Evolutionary conservation across 2,113 vertebrate species (phyloP).

Genomic region (Rostratula benghalensis): DNA sequence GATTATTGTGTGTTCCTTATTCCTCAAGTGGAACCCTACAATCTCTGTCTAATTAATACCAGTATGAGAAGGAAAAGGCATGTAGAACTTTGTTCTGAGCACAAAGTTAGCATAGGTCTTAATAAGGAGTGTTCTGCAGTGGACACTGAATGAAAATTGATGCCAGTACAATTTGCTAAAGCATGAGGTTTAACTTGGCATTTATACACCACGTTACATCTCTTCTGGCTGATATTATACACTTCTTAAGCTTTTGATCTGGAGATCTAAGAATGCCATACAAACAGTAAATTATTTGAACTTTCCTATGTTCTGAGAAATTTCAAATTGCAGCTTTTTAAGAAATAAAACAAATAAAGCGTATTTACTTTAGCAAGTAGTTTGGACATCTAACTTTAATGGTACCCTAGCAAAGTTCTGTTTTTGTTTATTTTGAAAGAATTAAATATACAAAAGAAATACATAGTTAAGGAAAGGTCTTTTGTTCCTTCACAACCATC

Average conservation of each 20-base stretch:
- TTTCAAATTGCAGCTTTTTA: background rate
- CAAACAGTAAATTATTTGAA: background rate
- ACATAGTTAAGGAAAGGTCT: background rate
- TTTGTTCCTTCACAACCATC: background rate
- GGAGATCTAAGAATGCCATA: background rate
- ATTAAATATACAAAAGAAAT: background rate
- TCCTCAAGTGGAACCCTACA: background rate
- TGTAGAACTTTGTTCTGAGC: background rate
- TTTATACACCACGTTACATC: background rate
- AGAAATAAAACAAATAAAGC: background rate
- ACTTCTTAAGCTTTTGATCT: background rate
- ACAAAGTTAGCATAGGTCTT: background rate
- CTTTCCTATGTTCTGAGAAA: background rate
- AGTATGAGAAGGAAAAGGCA: background rate
- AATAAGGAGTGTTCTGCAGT: background rate
- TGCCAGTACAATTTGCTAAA: background rate
- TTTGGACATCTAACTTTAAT: background rate
- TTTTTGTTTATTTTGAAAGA: background rate
- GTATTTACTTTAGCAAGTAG: background rate
- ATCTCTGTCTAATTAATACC: background rate
- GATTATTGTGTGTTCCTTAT: background rate
- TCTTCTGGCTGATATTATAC: background rate
- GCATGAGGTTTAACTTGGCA: background rate
- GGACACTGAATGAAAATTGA: background rate
- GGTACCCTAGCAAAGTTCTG: background rate